Evolutionary conservation across 2,113 vertebrate species (phyloP).

Genomic region (Spilogale gracilis): DNA sequence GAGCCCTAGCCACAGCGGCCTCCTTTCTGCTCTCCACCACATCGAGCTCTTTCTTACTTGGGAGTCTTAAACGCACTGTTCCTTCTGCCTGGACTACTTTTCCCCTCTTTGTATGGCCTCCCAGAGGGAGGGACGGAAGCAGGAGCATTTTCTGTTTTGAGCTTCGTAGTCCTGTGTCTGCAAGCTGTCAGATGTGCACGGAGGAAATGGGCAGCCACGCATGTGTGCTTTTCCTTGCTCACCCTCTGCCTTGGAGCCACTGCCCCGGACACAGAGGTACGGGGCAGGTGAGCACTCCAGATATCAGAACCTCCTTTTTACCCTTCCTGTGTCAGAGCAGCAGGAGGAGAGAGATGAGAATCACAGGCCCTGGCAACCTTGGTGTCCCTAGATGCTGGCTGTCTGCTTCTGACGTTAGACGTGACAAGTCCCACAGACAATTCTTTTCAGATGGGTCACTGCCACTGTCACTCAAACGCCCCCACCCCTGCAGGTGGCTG

Average conservation of each 20-base stretch:
- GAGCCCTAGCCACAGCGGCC: not conserved
- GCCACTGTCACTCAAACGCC: not conserved
- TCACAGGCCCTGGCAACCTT: not conserved
- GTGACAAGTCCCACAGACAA: too few species aligned
- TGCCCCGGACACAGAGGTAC: not conserved
- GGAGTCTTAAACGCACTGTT: not conserved
- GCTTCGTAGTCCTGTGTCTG: not conserved
- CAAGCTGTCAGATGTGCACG: not conserved
- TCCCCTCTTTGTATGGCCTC: not conserved
- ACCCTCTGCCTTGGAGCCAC: not conserved
- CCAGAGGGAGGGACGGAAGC: not conserved
- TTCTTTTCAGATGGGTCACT: not conserved
- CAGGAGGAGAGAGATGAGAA: not conserved
- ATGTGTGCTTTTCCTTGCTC: not conserved
- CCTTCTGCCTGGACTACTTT: not conserved
- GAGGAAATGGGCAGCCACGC: not conserved
- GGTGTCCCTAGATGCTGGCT: not conserved
- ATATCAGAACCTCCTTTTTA: not conserved
- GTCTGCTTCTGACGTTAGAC: not conserved
- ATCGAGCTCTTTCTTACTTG: not conserved
- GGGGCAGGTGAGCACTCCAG: not conserved
- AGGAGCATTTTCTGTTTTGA: not conserved
- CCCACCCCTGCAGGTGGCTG: too few species aligned
- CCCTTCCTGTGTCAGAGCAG: not conserved
- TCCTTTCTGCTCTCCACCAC: not conserved